These are phyloP conservation scores for Lamprologus tigripictilis DNA, from an alignment of 2,113 vertebrate genomes.

Conservation along the genomic window DNA sequence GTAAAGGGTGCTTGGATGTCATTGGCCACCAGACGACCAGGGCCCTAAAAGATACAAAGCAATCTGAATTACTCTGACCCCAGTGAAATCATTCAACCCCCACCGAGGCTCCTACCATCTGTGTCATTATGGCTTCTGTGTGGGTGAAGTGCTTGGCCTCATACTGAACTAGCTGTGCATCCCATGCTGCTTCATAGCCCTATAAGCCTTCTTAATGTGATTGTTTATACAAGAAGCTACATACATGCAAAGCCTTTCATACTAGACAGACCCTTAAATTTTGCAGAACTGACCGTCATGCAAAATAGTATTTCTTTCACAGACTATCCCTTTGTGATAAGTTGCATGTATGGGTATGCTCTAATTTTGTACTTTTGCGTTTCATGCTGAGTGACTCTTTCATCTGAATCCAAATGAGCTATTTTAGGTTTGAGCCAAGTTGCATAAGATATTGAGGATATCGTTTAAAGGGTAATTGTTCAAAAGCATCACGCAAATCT, in stretches of 20 bases:
- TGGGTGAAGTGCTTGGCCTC: conserved; percentile 47
- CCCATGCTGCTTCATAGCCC: conserved; percentile 29
- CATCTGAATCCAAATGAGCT: conserved; percentile 27
- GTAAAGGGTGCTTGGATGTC: neutral
- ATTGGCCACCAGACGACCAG: neutral
- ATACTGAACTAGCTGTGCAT: conserved; percentile 33
- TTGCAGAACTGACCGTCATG: neutral
- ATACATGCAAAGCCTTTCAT: neutral
- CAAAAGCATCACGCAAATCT: neutral
- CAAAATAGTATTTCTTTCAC: neutral
- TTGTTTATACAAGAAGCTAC: neutral
- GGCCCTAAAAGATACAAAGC: conserved; percentile 11
- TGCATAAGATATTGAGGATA: neutral
- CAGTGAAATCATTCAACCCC: conserved; percentile 29
- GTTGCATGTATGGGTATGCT: neutral
- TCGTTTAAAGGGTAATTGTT: neutral
- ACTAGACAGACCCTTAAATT: neutral
- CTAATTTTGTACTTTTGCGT: neutral
- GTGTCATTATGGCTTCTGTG: conserved; percentile 46
- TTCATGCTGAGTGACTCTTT: neutral
- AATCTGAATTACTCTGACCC: conserved; percentile 32
- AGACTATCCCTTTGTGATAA: neutral
- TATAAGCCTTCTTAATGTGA: conserved; percentile 15
- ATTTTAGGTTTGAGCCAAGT: conserved; percentile 14
- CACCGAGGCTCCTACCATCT: conserved; percentile 44